A percentile compares a stretch with the other conserved stretches of the same genome.
Conservation (phyloP, 2,888 invertebrate genomes). For the Drosophila putrida region DNA sequence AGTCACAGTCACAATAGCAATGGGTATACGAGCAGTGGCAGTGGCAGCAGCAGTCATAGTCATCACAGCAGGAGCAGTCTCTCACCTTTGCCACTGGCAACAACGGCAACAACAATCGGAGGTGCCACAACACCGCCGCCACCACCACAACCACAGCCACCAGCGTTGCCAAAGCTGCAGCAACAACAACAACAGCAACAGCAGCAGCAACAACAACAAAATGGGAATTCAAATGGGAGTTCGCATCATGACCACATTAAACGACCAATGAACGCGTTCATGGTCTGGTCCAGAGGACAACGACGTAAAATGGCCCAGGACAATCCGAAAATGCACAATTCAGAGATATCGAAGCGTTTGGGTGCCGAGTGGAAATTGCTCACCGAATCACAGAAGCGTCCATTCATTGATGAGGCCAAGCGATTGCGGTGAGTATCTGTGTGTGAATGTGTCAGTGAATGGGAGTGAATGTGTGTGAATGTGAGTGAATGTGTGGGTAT, state of each 20-base stretch:
- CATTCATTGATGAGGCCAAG: slow-evolving; percentile 98
- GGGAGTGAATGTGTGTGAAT: slow-evolving; percentile 84
- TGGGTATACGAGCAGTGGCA: slow-evolving; percentile 72
- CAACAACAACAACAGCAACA: slow-evolving; percentile 42
- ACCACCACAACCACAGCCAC: slow-evolving; percentile 48
- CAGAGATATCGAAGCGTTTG: slow-evolving; percentile 94
- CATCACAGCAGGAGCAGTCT: slow-evolving; percentile 69
- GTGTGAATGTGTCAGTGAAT: slow-evolving; percentile 5
- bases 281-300: slow-evolving; percentile 97
- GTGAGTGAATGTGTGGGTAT: slow-evolving; percentile 19
- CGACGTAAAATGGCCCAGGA: slow-evolving; percentile 97
- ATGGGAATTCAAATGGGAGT: slow-evolving; percentile 35
- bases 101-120: slow-evolving; percentile 48
- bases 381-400: slow-evolving; percentile 94
- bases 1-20: slow-evolving; percentile 50
- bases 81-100: slow-evolving; percentile 57
- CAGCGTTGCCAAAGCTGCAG: slow-evolving; percentile 41
- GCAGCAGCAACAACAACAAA: slow-evolving; percentile 25
- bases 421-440: slow-evolving; percentile 89
- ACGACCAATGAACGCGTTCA: slow-evolving; percentile 99
- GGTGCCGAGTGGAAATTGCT: slow-evolving; percentile 98
- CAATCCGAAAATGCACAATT: slow-evolving; percentile 97
- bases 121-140: slow-evolving; percentile 49
- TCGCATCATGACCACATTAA: slow-evolving; percentile 91
- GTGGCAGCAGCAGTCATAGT: slow-evolving; percentile 64